phyloP scores from a whole-genome alignment of 2,797 vertebrate species.

The Halcyon smyrnensis region DNA sequence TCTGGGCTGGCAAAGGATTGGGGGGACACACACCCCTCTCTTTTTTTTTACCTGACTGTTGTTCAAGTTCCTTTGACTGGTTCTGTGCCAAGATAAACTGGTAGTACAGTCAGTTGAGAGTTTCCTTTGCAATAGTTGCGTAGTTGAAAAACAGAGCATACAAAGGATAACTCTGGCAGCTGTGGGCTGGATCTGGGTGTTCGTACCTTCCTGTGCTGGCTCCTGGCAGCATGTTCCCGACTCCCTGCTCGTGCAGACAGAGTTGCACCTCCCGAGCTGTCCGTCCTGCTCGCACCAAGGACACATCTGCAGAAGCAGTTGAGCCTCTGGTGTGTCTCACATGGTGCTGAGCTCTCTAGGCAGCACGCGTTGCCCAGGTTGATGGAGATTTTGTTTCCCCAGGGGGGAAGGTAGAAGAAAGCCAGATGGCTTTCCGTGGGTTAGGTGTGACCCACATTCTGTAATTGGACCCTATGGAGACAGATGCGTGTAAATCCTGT shows the following conservation, averaged over 20 bases:
- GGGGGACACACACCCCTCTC: not conserved
- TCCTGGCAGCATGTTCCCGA: not conserved
- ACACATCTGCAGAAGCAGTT: not conserved
- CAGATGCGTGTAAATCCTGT: not conserved
- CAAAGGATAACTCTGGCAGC: accelerated
- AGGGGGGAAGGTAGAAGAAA: not conserved
- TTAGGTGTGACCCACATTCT: constrained; percentile 28
- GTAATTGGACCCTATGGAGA: not conserved
- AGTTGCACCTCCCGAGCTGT: not conserved
- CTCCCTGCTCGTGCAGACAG: not conserved
- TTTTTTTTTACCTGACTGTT: not conserved
- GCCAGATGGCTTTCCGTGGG: constrained; percentile 30
- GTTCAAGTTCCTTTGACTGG: not conserved
- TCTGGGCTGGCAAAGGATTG: not conserved
- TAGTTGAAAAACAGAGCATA: not conserved
- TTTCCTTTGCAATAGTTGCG: not conserved
- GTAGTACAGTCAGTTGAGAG: not conserved
- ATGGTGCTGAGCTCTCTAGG: not conserved
- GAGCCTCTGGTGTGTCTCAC: not conserved
- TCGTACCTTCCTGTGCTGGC: not conserved
- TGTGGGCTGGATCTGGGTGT: not conserved
- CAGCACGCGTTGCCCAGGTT: not conserved
- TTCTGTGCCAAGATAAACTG: not conserved
- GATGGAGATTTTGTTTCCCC: not conserved
- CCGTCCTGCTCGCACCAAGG: not conserved